These are phyloP conservation scores for Brachypodius melanocephalos DNA, from an alignment of 2,113 vertebrate species.

Conservation along the genomic window DNA sequence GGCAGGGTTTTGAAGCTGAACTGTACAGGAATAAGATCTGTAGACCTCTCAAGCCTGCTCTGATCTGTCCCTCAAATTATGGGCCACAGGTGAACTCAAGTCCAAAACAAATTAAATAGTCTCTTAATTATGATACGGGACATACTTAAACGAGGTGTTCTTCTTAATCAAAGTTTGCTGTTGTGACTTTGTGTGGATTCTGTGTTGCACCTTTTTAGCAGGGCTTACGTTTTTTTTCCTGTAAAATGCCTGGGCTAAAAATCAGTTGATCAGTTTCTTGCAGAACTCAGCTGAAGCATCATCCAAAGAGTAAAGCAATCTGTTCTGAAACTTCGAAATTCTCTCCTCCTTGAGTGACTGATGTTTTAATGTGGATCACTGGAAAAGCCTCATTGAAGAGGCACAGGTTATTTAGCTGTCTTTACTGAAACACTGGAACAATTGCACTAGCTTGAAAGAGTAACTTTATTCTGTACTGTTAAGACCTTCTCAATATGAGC, in stretches of 20 bases:
- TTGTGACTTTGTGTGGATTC: slow-evolving; percentile 15
- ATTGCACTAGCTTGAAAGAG: not conserved
- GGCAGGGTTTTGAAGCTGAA: not conserved
- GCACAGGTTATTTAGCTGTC: not conserved
- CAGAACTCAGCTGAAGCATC: not conserved
- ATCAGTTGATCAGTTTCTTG: too few relatives aligned
- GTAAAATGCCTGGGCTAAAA: not conserved
- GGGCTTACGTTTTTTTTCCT: not conserved
- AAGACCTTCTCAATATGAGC: not conserved
- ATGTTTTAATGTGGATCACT: not conserved
- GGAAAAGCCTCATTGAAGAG: not conserved
- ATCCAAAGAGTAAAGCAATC: not conserved
- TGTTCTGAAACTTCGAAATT: not conserved
- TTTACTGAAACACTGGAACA: not conserved
- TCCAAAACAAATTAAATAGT: not conserved
- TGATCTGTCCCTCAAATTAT: not conserved
- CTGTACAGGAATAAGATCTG: not conserved
- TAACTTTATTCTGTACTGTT: not conserved
- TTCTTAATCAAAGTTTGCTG: slow-evolving; percentile 10
- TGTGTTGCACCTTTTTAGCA: not conserved
- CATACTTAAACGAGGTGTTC: not conserved
- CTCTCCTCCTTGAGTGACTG: not conserved
- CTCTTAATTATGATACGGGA: not conserved
- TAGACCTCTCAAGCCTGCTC: not conserved
- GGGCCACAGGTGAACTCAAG: not conserved